Percentiles rank a stretch among this genome's conserved stretches.
These are phyloP conservation scores for Pitangus sulphuratus DNA, from an alignment of 2,797 vertebrate species.

Conservation along the genomic window DNA sequence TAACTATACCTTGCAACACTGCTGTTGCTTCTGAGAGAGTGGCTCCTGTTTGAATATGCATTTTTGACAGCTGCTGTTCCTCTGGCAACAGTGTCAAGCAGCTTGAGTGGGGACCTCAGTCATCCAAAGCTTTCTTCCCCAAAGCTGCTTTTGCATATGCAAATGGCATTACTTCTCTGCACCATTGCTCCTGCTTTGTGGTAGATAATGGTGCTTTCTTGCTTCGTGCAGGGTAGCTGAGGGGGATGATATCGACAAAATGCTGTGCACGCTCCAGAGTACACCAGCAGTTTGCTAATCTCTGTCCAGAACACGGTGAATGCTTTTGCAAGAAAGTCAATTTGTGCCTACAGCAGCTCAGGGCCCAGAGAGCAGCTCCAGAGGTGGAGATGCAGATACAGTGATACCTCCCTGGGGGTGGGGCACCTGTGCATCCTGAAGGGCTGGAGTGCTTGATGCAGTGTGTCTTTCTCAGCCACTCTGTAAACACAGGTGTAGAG, in stretches of 20 bases:
- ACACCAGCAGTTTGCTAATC: not conserved
- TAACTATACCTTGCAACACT: not conserved
- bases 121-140: not conserved
- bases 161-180: not conserved
- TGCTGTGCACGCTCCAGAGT: not conserved
- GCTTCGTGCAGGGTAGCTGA: not conserved
- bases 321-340: not conserved
- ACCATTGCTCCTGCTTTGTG: not conserved
- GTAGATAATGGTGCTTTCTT: not conserved
- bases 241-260: not conserved
- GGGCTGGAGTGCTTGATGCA: rapidly evolving
- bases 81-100: not conserved
- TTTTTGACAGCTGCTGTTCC: not conserved
- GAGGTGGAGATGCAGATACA: not conserved
- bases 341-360: not conserved
- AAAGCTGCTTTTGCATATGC: not conserved
- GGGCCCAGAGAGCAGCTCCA: not conserved
- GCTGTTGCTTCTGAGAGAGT: not conserved
- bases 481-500: not conserved
- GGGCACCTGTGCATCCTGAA: not conserved
- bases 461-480: not conserved
- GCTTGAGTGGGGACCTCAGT: not conserved
- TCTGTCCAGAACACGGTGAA: not conserved
- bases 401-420: not conserved
- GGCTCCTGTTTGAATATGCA: not conserved